phyloP scores from a whole-genome alignment of 1,140 invertebrate genomes.

The Heliconius melpomene region DNA sequence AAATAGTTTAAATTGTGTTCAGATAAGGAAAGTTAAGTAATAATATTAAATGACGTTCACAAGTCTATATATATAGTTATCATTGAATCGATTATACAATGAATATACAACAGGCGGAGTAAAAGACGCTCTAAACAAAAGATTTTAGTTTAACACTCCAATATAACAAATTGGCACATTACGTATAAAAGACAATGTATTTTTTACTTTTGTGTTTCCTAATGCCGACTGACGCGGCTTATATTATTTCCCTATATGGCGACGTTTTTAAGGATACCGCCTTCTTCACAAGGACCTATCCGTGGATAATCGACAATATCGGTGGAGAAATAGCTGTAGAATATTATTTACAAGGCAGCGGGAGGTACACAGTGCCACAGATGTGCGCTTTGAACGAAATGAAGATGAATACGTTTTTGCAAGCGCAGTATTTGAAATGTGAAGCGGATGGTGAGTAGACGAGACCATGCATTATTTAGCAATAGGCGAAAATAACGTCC shows the following conservation, averaged over 20 bases:
- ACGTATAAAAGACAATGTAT: background rate
- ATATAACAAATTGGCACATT: background rate
- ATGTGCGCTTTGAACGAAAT: slow-evolving; percentile 53
- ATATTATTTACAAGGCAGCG: slow-evolving; percentile 53
- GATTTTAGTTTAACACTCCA: background rate
- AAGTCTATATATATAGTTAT: background rate
- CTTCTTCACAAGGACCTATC: slow-evolving; percentile 50
- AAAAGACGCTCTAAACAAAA: background rate
- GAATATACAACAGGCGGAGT: too few relatives aligned
- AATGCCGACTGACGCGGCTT: background rate
- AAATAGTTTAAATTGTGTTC: background rate
- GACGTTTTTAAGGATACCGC: slow-evolving; percentile 48
- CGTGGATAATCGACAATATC: slow-evolving; percentile 57
- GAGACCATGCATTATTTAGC: background rate
- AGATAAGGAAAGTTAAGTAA: background rate
- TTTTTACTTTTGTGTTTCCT: background rate
- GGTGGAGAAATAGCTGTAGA: slow-evolving; percentile 53
- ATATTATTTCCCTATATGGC: slow-evolving; percentile 49
- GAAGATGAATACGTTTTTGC: slow-evolving; percentile 49
- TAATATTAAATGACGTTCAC: background rate
- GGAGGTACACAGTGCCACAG: slow-evolving; percentile 52
- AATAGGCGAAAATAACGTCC: background rate
- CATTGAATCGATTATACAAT: background rate
- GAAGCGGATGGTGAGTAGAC: slow-evolving; percentile 52
- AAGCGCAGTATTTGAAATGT: slow-evolving; percentile 58